A percentile compares a stretch with the other conserved stretches of the same genome.
Evolutionary conservation across 2,888 invertebrate genomes (phyloP).

Genomic region (Diadegma fenestrale): DNA sequence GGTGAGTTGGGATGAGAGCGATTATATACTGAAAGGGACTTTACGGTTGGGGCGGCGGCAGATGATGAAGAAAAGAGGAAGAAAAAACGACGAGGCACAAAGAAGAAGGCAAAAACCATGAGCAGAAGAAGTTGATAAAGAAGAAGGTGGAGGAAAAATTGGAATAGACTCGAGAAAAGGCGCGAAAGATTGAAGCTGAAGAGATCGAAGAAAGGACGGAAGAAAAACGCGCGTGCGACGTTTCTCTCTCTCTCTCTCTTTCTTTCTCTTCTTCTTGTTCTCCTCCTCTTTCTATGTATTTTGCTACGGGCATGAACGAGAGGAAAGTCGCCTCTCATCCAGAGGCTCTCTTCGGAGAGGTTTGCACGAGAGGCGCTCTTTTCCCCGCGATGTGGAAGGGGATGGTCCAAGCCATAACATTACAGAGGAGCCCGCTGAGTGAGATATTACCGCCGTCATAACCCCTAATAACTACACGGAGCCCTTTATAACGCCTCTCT

Average conservation of each 20-base stretch:
- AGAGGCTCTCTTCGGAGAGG: constrained; percentile 53
- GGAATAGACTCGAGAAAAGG: constrained; percentile 20
- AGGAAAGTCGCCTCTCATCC: constrained; percentile 60
- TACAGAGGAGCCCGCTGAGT: constrained; percentile 83
- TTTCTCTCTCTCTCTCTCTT: constrained; percentile 24
- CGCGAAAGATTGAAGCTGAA: constrained; percentile 18
- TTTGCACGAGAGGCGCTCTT: constrained; percentile 56
- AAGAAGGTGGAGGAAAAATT: constrained; percentile 53
- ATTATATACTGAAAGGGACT: constrained; percentile 48
- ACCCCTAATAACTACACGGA: constrained; percentile 83
- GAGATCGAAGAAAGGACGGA: constrained; percentile 23
- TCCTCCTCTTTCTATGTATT: not conserved
- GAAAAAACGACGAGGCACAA: constrained; percentile 24
- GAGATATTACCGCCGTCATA: constrained; percentile 84
- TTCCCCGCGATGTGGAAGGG: constrained; percentile 65
- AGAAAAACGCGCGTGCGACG: constrained; percentile 60
- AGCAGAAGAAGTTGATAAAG: constrained; percentile 24
- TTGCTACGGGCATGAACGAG: constrained; percentile 30
- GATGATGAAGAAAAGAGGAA: constrained; percentile 50
- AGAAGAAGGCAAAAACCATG: constrained; percentile 60
- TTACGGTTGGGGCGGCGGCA: constrained; percentile 50
- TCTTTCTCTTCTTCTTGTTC: not conserved
- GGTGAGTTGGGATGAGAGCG: constrained; percentile 57
- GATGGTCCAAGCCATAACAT: constrained; percentile 80
- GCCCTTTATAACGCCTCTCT: constrained; percentile 82